A percentile compares a stretch with the other conserved stretches of the same genome.
phyloP scores from a whole-genome alignment of 2,113 vertebrate genomes.

The Dendrocopos noguchii region DNA sequence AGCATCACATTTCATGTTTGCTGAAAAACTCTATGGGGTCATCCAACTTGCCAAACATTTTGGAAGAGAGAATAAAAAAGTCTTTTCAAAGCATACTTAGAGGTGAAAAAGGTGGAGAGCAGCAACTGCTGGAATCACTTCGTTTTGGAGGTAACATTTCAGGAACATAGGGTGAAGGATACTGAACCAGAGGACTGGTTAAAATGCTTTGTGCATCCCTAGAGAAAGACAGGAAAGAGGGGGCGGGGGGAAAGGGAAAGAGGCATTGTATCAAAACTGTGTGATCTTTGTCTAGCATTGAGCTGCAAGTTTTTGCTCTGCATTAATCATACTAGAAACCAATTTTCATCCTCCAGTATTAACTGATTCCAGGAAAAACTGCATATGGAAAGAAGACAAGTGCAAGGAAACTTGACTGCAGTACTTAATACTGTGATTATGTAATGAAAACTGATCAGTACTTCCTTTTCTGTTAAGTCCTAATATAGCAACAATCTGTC shows the following conservation, averaged over 20 bases:
- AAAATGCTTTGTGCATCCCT: constrained; percentile 41
- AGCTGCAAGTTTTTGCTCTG: constrained; percentile 55
- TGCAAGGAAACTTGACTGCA: not conserved
- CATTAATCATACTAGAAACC: constrained; percentile 53
- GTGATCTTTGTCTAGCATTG: constrained; percentile 37
- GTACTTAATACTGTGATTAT: no score
- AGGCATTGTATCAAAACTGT: constrained; percentile 47
- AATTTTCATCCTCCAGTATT: constrained; percentile 40
- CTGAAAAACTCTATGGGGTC: constrained; percentile 40
- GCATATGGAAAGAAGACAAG: constrained; percentile 36
- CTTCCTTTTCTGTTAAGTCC: no score
- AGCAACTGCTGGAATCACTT: not conserved
- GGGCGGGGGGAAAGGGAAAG: not conserved
- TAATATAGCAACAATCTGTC: no score
- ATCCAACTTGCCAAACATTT: constrained; percentile 21
- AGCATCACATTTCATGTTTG: constrained; percentile 38
- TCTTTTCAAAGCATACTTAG: constrained; percentile 5
- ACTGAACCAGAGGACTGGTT: not conserved
- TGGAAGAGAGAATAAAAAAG: constrained; percentile 15
- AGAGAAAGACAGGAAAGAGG: not conserved
- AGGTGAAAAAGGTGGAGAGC: constrained; percentile 30
- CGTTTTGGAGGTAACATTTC: not conserved
- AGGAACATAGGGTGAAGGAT: not conserved
- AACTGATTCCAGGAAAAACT: constrained; percentile 24
- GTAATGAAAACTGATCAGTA: no score